These are phyloP conservation scores for Stenopsyche tienmushanensis DNA, from an alignment of 1,140 invertebrate genomes.

Conservation along the genomic window DNA sequence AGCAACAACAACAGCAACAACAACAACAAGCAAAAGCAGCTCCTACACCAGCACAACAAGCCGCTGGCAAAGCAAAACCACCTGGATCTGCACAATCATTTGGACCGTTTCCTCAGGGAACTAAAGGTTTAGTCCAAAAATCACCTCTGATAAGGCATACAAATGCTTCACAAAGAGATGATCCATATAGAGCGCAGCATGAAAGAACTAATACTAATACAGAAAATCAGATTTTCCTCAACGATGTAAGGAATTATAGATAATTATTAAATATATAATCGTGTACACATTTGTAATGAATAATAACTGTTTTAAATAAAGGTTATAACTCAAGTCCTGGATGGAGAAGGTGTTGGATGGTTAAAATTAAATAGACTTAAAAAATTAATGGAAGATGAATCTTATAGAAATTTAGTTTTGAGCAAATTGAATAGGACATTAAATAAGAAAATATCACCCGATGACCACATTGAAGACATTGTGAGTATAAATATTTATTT, in stretches of 20 bases:
- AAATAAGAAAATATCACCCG: slow-evolving; percentile 89
- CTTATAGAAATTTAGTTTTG: slow-evolving; percentile 93
- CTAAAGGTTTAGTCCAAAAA: slow-evolving; percentile 84
- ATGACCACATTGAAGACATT: slow-evolving; percentile 97
- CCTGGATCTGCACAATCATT: slow-evolving; percentile 59
- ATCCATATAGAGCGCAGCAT: slow-evolving; percentile 63
- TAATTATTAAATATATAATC: slow-evolving; percentile 18
- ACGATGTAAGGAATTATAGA: slow-evolving; percentile 63
- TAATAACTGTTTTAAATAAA: slow-evolving; percentile 50
- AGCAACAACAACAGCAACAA: slow-evolving; percentile 41
- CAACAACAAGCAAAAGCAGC: slow-evolving; percentile 42
- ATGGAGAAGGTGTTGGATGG: slow-evolving; percentile 97
- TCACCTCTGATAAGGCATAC: slow-evolving; percentile 88
- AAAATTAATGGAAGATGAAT: slow-evolving; percentile 99
- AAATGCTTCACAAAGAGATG: slow-evolving; percentile 64
- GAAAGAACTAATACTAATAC: slow-evolving; percentile 73
- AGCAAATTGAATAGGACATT: slow-evolving; percentile 93
- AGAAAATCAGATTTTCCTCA: slow-evolving; percentile 86
- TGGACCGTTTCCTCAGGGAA: slow-evolving; percentile 75
- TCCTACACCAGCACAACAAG: slow-evolving; percentile 41
- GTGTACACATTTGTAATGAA: slow-evolving; percentile 13
- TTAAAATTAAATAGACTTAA: slow-evolving; percentile 91
- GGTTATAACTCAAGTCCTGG: slow-evolving; percentile 86
- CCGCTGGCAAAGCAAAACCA: slow-evolving; percentile 58
- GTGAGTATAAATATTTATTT: slow-evolving; percentile 61